These are phyloP conservation scores for Limnephilus marmoratus DNA, from an alignment of 2,888 invertebrate species.

Conservation along the genomic window DNA sequence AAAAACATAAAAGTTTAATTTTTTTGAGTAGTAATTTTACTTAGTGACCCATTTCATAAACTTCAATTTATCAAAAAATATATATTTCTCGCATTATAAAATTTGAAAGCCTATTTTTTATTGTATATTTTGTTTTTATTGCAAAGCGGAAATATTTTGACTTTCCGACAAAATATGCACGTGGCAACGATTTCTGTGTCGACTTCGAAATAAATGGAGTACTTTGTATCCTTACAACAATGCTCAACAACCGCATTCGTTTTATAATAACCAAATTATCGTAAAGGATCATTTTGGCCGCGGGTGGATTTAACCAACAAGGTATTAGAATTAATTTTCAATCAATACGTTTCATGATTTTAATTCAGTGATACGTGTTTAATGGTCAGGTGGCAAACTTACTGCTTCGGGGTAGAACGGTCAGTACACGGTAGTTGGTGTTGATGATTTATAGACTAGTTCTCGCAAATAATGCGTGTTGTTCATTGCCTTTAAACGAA, in stretches of 20 bases:
- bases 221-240: background rate
- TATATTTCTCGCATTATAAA: no score
- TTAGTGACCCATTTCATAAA: no score
- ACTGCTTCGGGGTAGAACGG: conserved; percentile 20
- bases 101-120: no score
- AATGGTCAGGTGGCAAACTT: background rate
- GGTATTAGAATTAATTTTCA: conserved; percentile 32
- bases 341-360: conserved; percentile 33
- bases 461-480: conserved; percentile 25
- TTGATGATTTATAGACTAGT: conserved; percentile 25
- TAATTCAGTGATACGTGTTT: conserved; percentile 37
- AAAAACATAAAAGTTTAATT: no score
- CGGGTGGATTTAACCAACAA: background rate
- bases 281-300: background rate
- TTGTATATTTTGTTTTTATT: no score
- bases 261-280: conserved; percentile 2
- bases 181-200: no score
- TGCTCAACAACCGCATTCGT: background rate
- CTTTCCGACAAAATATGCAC: no score
- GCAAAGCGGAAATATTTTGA: no score
- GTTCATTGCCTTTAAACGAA: background rate
- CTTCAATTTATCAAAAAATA: no score
- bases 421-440: background rate
- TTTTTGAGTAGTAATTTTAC: no score
- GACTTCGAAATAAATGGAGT: background rate